phyloP scores from a whole-genome alignment of 1,140 invertebrate genomes.

The Brachionus rotundiformis region DNA sequence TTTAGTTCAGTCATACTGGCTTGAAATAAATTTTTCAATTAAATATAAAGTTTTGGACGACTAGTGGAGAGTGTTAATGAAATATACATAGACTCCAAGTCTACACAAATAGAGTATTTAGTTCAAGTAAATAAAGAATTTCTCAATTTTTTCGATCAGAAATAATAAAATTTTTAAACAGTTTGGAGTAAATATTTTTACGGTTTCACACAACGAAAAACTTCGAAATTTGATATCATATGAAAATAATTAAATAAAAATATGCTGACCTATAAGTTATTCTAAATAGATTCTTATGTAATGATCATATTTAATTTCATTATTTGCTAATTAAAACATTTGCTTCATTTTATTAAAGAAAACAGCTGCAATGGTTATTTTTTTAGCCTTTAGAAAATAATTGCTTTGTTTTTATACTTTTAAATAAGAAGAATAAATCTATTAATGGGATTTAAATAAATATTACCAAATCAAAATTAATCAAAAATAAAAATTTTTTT shows the following conservation, averaged over 20 bases:
- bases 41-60: neutral
- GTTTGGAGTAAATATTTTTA: neutral
- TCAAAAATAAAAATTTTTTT: no score
- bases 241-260: neutral
- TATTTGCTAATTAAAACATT: neutral
- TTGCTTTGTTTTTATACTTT: no score
- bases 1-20: neutral
- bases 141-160: neutral
- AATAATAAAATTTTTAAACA: neutral
- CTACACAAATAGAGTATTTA: neutral
- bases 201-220: neutral
- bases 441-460: no score
- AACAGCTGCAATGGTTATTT: no score
- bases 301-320: neutral
- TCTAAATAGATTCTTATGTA: neutral
- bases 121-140: neutral
- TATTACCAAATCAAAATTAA: no score
- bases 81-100: conserved; percentile 1
- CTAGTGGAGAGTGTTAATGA: neutral
- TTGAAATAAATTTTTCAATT: neutral
- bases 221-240: neutral
- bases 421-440: no score
- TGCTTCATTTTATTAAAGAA: neutral
- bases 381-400: no score
- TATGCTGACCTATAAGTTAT: neutral